Evolutionary conservation across 2,113 vertebrate genomes (phyloP), one percentile per base, ranked within the genome.

Genomic region (Dicerorhinus sumatrensis): DNA sequence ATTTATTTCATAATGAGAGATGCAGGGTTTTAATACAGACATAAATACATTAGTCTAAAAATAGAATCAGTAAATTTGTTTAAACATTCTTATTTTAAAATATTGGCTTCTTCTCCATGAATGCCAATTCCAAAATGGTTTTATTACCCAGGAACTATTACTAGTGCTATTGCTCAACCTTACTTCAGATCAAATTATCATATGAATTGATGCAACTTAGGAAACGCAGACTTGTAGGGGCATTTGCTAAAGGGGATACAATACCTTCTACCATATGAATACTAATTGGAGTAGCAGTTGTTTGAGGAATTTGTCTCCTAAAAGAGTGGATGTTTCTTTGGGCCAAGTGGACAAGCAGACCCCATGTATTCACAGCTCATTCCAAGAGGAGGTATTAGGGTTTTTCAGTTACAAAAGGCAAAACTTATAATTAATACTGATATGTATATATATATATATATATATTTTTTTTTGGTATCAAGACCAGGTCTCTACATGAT

Each of bases 1-100:
- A 63, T 77, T 42, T 83, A 87, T 60, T 86, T 94, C 67, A 79
- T 85, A 56, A 96, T 17, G 75, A 92, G 73, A 90, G 79, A 92
- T 54, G 3, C 62, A 87, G 80, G 36, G 48, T 79, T 94, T 97
- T 67, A 95, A 82, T 82, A 13, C 17, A 84, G 63, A 48, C 2
- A 13, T 72, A 76, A 93, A 33, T 87, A 69, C 36, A 56, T 67
- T 27, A 16, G 4, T 69, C 58, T 95, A 79, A 80, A 96, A 92
- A 84, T 14, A 91, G 62, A 62, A 31, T 23, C 36, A 56, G 54
- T 10, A 63, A 91, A 58, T n/a, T 54, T 56, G 23, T 48, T 89
- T 39, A 73, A 94, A 94, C 29, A 83, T 56, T 75, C 73, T 23
- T 42, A 70, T 51, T 91, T 91, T 60, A 79, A 96, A 85, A 79